Evolutionary conservation across 1,140 invertebrate genomes (phyloP).

Genomic region (Leguminivora glycinivorella): DNA sequence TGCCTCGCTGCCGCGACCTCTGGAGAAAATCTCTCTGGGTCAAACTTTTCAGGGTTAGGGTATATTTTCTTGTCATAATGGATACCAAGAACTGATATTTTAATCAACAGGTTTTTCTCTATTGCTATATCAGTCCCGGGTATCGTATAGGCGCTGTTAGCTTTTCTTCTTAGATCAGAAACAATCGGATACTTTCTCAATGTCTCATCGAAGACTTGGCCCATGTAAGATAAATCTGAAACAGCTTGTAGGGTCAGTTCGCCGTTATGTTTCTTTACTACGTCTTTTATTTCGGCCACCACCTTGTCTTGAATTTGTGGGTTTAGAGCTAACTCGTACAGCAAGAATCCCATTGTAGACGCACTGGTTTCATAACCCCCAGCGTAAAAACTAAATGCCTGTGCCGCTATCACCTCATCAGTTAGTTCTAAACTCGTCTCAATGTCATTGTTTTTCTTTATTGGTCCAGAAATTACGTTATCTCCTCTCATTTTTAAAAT

Average conservation of each 20-base stretch:
- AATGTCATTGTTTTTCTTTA: background rate
- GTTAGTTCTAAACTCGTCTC: background rate
- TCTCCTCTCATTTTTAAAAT: constrained; percentile 13
- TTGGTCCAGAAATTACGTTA: background rate
- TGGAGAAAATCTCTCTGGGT: constrained; percentile 30
- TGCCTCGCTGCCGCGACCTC: background rate
- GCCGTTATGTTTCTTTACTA: background rate
- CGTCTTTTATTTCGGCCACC: background rate
- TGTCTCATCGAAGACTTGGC: background rate
- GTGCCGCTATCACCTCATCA: background rate
- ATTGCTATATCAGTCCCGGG: background rate
- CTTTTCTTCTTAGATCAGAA: background rate
- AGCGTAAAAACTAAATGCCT: background rate
- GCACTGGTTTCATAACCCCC: background rate
- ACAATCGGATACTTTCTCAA: background rate
- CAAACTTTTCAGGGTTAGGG: constrained; percentile 31
- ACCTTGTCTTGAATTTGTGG: background rate
- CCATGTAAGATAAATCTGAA: constrained; percentile 3
- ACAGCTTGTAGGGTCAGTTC: background rate
- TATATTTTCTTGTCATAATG: constrained; percentile 29
- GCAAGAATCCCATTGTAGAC: background rate
- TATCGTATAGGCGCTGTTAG: background rate
- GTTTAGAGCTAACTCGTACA: background rate
- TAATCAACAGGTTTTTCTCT: constrained; percentile 16
- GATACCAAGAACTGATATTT: constrained; percentile 11